Evolutionary conservation across 2,888 invertebrate species (phyloP).

Genomic region (Ornithoptera priamus): DNA sequence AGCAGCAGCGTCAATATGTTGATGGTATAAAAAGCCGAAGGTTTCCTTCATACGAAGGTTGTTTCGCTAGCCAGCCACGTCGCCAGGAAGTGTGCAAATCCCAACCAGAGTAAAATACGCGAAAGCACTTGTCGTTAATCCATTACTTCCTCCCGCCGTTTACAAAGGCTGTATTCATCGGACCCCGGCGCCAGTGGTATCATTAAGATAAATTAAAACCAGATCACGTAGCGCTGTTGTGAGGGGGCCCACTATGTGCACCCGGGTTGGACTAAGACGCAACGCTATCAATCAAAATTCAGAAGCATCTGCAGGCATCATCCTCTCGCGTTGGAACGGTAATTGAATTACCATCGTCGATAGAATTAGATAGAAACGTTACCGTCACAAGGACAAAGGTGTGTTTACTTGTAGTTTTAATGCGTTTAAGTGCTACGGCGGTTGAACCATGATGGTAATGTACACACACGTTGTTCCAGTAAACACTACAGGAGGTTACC

Average conservation of each 20-base stretch:
- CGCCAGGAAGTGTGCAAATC: neutral
- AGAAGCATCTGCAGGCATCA: neutral
- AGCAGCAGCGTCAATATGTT: no score
- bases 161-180: constrained; percentile 40
- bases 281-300: constrained; percentile 25
- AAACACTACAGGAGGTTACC: no score
- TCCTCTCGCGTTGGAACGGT: constrained; percentile 20
- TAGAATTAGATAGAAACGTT: constrained; percentile 18
- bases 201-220: constrained; percentile 59
- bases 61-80: neutral
- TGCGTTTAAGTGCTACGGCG: no score
- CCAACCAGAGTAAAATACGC: constrained; percentile 11
- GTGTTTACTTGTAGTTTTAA: no score
- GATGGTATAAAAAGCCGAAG: no score
- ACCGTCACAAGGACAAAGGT: neutral
- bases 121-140: constrained; percentile 16
- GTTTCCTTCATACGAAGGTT: no score
- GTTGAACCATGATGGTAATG: no score
- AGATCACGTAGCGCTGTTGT: constrained; percentile 42
- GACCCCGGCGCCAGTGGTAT: constrained; percentile 44
- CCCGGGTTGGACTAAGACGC: constrained; percentile 17
- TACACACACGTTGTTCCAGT: no score
- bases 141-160: constrained; percentile 22
- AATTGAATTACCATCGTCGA: constrained; percentile 25
- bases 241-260: constrained; percentile 18